Evolutionary conservation across 1,140 invertebrate species (phyloP).

Genomic region (Chionoecetes opilio): DNA sequence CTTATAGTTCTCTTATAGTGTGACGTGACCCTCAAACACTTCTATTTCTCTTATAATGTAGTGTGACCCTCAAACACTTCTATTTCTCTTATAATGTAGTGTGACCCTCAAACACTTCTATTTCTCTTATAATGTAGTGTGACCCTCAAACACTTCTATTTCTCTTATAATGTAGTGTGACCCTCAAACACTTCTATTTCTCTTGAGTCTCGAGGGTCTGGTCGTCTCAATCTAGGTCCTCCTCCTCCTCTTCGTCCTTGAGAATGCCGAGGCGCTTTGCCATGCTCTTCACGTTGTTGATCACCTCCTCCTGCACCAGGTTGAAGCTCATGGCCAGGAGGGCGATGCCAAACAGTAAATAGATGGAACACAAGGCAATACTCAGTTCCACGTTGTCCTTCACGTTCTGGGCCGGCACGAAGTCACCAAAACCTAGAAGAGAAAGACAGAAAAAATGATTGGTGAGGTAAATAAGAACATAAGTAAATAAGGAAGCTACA

Average conservation of each 20-base stretch:
- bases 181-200: no score
- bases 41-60: no score
- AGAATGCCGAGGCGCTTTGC: slow-evolving; percentile 93
- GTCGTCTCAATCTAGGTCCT: slow-evolving; percentile 62
- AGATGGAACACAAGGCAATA: slow-evolving; percentile 95
- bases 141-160: no score
- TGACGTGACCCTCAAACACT: no score
- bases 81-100: no score
- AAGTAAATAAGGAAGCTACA: no score
- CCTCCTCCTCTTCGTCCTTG: slow-evolving; percentile 89
- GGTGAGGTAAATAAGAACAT: background rate
- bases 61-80: no score
- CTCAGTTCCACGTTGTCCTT: slow-evolving; percentile 86
- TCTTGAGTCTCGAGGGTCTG: no score
- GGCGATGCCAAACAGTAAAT: slow-evolving; percentile 98
- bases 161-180: no score
- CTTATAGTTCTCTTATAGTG: no score
- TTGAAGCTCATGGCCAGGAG: slow-evolving; percentile 99
- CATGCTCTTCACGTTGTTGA: slow-evolving; percentile 92
- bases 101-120: no score
- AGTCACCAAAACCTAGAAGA: slow-evolving; percentile 91
- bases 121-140: no score
- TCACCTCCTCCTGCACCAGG: slow-evolving; percentile 96
- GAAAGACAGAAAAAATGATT: background rate
- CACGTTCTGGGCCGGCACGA: slow-evolving; percentile 93